These are phyloP conservation scores for Metellina segmentata DNA, from an alignment of 2,888 invertebrate genomes.

Conservation along the genomic window DNA sequence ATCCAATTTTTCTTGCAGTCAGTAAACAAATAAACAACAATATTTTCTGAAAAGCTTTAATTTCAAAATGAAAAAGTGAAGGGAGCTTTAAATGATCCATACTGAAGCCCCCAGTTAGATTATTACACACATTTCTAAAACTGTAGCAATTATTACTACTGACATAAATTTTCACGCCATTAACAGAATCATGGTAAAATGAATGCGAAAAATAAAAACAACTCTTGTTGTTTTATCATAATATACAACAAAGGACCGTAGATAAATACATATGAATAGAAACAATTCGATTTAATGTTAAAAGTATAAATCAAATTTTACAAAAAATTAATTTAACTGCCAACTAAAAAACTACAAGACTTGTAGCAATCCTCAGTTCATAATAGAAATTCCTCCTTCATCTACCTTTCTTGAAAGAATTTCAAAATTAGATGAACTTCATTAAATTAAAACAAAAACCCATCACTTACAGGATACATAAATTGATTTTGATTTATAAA, in stretches of 20 bases:
- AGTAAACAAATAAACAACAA: not conserved
- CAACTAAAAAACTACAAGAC: too few species aligned
- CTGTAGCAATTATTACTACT: slow-evolving; percentile 2
- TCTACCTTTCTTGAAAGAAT: too few species aligned
- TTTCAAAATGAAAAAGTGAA: not conserved
- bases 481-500: too few species aligned
- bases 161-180: not conserved
- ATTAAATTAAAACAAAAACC: too few species aligned
- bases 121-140: not conserved
- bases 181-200: not conserved
- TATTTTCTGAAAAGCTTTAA: slow-evolving; percentile 6
- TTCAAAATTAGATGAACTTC: too few species aligned
- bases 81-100: not conserved
- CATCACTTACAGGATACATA: too few species aligned
- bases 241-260: not conserved
- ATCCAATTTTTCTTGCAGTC: too few species aligned
- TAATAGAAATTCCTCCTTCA: too few species aligned
- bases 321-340: too few species aligned
- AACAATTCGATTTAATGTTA: too few species aligned
- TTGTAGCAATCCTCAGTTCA: too few species aligned
- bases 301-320: too few species aligned
- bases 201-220: slow-evolving; percentile 11
- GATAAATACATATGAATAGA: not conserved
- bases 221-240: not conserved
- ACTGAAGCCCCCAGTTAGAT: not conserved